Percentiles rank a stretch among this genome's conserved stretches.
Conservation (phyloP, 30 jellyfish, hydroid and myxozoan genomes). For the Mastigias papua region DNA sequence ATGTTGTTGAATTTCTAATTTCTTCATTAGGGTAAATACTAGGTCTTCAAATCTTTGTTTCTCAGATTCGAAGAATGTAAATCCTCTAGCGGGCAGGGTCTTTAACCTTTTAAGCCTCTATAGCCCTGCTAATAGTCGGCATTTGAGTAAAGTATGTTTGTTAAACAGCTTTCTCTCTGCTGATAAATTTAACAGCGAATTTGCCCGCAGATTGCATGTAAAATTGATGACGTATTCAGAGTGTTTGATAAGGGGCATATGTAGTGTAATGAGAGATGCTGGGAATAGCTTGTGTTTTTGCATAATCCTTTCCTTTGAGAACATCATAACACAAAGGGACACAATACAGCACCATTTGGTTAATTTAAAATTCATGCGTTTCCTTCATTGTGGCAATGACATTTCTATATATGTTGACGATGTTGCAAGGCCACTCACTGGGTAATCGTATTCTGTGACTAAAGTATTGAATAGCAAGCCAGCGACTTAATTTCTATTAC, state of each 20-base stretch:
- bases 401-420: background rate
- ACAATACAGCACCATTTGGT: background rate
- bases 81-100: background rate
- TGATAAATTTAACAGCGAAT: background rate
- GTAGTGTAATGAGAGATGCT: background rate
- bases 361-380: background rate
- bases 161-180: background rate
- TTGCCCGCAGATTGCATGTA: background rate
- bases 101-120: background rate
- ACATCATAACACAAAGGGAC: background rate
- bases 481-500: background rate
- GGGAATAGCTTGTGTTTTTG: background rate
- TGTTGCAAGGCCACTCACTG: background rate
- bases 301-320: background rate
- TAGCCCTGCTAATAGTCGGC: background rate
- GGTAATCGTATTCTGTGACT: background rate
- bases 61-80: background rate
- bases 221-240: background rate
- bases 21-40: background rate
- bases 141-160: background rate
- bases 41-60: background rate
- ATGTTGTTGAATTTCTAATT: background rate
- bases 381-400: background rate
- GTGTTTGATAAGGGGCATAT: background rate
- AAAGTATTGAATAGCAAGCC: background rate